Base-by-base conservation (phyloP, 2,888 invertebrate species). In the Archips crataeganus region DNA sequence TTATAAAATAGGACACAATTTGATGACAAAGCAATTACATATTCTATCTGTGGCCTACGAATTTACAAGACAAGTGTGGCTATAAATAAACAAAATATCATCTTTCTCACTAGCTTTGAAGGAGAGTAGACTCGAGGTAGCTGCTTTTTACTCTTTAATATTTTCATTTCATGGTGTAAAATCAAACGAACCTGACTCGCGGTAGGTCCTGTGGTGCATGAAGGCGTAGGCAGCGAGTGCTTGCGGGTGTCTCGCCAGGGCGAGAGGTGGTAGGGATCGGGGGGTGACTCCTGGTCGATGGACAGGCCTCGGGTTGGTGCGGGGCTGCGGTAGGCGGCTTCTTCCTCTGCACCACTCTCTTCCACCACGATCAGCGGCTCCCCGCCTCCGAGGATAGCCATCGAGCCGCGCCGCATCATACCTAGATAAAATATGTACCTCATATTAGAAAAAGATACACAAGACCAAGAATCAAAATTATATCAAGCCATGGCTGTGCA, bases 301-400 rank as follows among this genome's bases (percentile, higher is more conserved):
- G 96, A 97, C 79, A 95, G 94, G 51, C 95, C 95, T 13, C 95
- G 95, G 61, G 95, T 94, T 2, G 96, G 96, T 34, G 95, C 94
- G 13, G 95, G 95, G 3, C 89, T 95, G 71, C 95, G 95, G 2
- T 86, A 85, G 3, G 87, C 93, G 70, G 95, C 96, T 79, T 97
- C 96, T 72, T 97, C 97, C 61, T 95, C 95, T 1, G 95, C 91
- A 2, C 96, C 96, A 65, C 96, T 96, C 87, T 98, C 98, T 87
- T 97, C 98, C 36, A 98, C 97, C 67, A 98, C 97, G 82, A 98
- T 98, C 79, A 97, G 94, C 9, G 97, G 97, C 88, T 98, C 97
- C 75, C 95, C 96, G 72, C 92, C 94, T 85, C 95, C 91, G 77
- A 92, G 87, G 62, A 96, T 93, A 69, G 95, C 95, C 90, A 96